Conservation (phyloP, 2,113 vertebrate genomes). For the Typhlomys cinereus region DNA sequence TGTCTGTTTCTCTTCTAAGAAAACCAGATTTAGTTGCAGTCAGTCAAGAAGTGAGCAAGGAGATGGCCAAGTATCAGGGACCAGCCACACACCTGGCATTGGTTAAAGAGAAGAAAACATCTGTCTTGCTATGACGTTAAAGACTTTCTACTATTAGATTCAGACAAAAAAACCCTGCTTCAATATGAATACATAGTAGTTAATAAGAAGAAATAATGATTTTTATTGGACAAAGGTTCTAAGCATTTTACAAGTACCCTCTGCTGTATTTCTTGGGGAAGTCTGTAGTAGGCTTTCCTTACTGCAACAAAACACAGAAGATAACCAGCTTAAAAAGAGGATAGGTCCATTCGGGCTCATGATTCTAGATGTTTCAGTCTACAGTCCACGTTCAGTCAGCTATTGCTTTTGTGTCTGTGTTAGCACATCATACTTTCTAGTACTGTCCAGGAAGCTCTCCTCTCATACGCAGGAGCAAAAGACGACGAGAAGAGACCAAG, state of each 20-base stretch:
- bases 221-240: neutral
- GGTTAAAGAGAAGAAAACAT: neutral
- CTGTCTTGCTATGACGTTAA: neutral
- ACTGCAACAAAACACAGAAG: neutral
- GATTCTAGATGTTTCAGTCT: neutral
- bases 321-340: neutral
- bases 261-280: neutral
- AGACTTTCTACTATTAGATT: neutral
- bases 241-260: neutral
- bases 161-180: neutral
- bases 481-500: accelerated
- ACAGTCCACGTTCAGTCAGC: neutral
- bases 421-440: neutral
- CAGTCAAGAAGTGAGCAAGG: neutral
- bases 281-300: neutral
- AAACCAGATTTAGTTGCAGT: neutral
- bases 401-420: no score
- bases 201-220: neutral
- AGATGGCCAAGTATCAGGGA: neutral
- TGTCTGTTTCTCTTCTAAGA: neutral
- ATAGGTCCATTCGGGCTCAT: neutral
- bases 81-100: neutral
- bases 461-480: neutral
- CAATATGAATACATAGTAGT: neutral
- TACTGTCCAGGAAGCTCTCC: neutral